Conservation (phyloP, 1,140 invertebrate species). For the Macrobrachium nipponense region DNA sequence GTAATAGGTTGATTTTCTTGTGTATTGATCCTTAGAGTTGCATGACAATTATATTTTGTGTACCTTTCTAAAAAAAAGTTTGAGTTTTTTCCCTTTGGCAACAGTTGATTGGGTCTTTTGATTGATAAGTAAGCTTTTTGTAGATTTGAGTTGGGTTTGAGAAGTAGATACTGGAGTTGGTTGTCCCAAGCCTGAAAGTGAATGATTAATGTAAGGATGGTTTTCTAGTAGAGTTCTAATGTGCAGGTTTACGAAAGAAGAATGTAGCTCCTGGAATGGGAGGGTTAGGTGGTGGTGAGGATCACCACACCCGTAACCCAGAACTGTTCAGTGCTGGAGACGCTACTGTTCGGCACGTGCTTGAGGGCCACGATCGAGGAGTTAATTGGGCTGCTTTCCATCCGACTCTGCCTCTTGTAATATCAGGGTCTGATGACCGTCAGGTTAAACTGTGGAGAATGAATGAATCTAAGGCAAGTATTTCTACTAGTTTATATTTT, state of each 20-base stretch:
- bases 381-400: constrained; percentile 99
- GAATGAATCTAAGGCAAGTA: constrained; percentile 89
- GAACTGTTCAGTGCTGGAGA: constrained; percentile 98
- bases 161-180: no score
- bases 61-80: no score
- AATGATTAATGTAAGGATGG: no score
- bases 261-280: constrained; percentile 93
- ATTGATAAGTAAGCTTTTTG: no score
- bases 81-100: no score
- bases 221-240: not conserved
- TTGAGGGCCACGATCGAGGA: constrained; percentile 97
- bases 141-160: no score
- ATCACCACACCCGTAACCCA: constrained; percentile 73
- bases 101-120: no score
- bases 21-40: no score
- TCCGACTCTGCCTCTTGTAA: constrained; percentile 92
- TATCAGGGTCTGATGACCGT: constrained; percentile 97
- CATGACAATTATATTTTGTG: no score
- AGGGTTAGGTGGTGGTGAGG: constrained; percentile 54
- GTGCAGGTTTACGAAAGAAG: constrained; percentile 88
- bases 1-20: no score
- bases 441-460: constrained; percentile 99
- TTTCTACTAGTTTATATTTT: not conserved
- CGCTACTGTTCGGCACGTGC: constrained; percentile 96
- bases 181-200: no score